Evolutionary conservation across 2,888 invertebrate genomes (phyloP).

Genomic region (Geophilus truncorum): DNA sequence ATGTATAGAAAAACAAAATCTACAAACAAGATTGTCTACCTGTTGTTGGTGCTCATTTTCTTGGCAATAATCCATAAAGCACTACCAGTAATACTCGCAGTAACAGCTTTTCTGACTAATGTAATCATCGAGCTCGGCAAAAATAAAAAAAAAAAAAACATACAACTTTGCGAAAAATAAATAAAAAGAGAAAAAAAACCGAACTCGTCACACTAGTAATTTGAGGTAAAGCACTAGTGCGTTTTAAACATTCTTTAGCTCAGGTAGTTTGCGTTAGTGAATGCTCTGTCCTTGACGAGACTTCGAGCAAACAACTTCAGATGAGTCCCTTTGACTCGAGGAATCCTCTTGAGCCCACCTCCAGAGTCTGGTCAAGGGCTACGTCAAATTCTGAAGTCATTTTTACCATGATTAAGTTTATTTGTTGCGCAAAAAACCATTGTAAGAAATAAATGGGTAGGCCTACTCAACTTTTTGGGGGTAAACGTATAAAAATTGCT

Average conservation of each 20-base stretch:
- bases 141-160: not conserved
- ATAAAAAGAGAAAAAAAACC: not conserved
- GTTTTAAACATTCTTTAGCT: not conserved
- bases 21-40: not conserved
- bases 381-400: not conserved
- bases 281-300: constrained; percentile 20
- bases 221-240: not conserved
- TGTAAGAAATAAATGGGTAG: too few species aligned
- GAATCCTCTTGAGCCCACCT: not conserved
- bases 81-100: not conserved
- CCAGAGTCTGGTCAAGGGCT: not conserved
- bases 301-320: constrained; percentile 29
- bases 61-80: not conserved
- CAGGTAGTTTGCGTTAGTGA: not conserved
- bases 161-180: not conserved
- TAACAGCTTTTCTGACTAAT: not conserved
- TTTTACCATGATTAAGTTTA: too few species aligned
- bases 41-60: not conserved
- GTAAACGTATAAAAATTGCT: too few species aligned
- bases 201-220: not conserved
- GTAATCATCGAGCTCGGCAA: not conserved
- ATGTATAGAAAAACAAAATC: not conserved
- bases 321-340: not conserved
- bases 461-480: too few species aligned
- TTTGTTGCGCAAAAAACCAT: too few species aligned